Percentiles rank a stretch among this genome's conserved stretches.
phyloP scores from a whole-genome alignment of 92 coral and sea anemone genomes.

The Phymanthus crucifer region DNA sequence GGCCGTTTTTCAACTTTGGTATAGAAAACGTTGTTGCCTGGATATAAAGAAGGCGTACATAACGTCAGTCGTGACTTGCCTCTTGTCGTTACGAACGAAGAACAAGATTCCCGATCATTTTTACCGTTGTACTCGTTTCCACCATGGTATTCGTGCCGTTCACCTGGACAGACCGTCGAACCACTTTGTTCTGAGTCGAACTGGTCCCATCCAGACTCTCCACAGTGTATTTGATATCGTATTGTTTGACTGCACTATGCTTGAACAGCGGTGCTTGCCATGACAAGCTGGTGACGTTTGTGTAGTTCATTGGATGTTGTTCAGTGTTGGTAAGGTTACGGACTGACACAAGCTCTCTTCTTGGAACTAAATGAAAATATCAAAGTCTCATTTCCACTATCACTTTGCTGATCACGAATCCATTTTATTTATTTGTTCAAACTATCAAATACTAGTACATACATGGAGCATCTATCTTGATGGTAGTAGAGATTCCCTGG shows the following conservation, averaged over 20 bases:
- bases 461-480: constrained; percentile 50
- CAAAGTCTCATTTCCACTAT: not conserved
- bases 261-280: constrained; percentile 31
- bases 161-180: not conserved
- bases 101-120: not conserved
- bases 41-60: not conserved
- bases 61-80: not conserved
- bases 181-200: constrained; percentile 1
- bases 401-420: not conserved
- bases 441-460: not conserved
- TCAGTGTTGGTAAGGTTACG: constrained; percentile 22
- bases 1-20: constrained; percentile 19
- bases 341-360: constrained; percentile 27
- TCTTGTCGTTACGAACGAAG: not conserved
- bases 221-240: constrained; percentile 17
- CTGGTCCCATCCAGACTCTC: not conserved
- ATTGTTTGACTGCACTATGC: constrained; percentile 23
- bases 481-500: constrained; percentile 13
- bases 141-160: constrained; percentile 9
- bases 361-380: constrained; percentile 9
- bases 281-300: not conserved
- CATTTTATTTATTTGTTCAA: too few species aligned
- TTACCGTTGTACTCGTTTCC: constrained; percentile 7
- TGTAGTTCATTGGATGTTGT: not conserved
- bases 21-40: constrained; percentile 20